Evolutionary conservation across 2,113 vertebrate genomes (phyloP).

Genomic region (Phoenicopterus ruber): DNA sequence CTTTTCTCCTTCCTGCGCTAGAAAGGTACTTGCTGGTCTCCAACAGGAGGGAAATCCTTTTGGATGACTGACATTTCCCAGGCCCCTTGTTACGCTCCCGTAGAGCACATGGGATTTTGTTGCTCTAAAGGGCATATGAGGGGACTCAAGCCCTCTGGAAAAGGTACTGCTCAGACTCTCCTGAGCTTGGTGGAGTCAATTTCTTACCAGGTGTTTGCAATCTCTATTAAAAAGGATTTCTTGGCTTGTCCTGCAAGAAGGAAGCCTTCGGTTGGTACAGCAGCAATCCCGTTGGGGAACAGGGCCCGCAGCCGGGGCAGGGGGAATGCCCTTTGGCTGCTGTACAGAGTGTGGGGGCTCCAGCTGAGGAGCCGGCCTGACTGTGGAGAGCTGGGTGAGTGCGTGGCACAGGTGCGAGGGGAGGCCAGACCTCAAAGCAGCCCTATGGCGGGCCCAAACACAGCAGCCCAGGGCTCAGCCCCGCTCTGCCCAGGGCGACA

Average conservation of each 20-base stretch:
- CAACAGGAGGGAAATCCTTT: too few relatives aligned
- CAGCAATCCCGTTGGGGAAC: neutral
- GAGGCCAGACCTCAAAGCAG: accelerated
- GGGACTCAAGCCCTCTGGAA: neutral
- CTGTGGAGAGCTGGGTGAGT: neutral
- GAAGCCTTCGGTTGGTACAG: neutral
- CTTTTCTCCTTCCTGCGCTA: neutral
- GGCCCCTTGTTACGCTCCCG: neutral
- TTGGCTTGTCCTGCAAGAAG: neutral
- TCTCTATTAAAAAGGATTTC: neutral
- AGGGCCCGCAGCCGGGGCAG: neutral
- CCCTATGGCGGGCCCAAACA: too few relatives aligned
- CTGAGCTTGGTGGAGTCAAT: neutral
- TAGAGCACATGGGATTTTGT: neutral
- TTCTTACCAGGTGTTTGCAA: neutral
- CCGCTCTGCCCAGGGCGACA: neutral
- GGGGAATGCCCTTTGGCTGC: neutral
- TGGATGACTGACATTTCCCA: neutral
- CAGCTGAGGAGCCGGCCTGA: neutral
- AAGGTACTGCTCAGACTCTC: neutral
- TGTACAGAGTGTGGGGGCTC: too few relatives aligned
- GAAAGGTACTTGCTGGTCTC: too few relatives aligned
- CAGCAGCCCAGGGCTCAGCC: neutral
- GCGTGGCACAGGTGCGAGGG: too few relatives aligned
- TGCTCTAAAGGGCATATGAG: neutral